Percentiles rank a stretch among this genome's conserved stretches.
These are phyloP conservation scores for Neodiprion fabricii DNA, from an alignment of 1,140 invertebrate genomes.

Conservation along the genomic window DNA sequence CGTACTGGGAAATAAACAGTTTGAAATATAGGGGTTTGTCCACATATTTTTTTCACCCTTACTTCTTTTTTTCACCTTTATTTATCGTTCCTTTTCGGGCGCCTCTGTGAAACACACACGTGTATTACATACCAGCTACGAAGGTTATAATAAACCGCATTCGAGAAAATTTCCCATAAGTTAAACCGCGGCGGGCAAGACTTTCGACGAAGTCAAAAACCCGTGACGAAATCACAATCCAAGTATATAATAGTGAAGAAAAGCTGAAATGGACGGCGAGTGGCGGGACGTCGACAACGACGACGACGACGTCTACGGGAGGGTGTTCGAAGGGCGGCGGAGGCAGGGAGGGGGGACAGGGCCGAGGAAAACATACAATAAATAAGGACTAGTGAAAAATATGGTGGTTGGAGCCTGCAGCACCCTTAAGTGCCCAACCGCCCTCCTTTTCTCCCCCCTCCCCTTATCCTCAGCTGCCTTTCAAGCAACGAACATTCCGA, in stretches of 20 bases:
- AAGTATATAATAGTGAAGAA: conserved; percentile 30
- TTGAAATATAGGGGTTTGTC: no score
- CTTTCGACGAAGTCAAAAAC: conserved; percentile 42
- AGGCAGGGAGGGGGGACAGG: conserved; percentile 26
- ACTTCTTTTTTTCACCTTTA: no score
- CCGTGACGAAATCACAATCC: conserved; percentile 52
- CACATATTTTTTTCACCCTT: no score
- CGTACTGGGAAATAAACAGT: no score
- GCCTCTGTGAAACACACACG: background rate
- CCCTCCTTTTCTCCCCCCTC: conserved; percentile 32
- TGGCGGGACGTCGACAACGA: background rate
- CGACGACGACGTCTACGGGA: background rate
- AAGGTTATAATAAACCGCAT: no score
- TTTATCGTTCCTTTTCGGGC: background rate
- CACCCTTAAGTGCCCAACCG: conserved; percentile 53
- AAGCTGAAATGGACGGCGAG: conserved; percentile 1
- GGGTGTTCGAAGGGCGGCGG: background rate
- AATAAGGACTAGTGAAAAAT: conserved; percentile 53
- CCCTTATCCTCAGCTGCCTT: background rate
- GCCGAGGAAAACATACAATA: conserved; percentile 45
- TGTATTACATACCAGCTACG: no score
- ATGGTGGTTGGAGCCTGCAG: conserved; percentile 44
- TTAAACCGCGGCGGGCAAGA: background rate
- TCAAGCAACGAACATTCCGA: no score
- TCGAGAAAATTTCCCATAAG: conserved; percentile 8